Evolutionary conservation across 2,797 vertebrate genomes (phyloP).

Genomic region (Arremon brunneinucha): DNA sequence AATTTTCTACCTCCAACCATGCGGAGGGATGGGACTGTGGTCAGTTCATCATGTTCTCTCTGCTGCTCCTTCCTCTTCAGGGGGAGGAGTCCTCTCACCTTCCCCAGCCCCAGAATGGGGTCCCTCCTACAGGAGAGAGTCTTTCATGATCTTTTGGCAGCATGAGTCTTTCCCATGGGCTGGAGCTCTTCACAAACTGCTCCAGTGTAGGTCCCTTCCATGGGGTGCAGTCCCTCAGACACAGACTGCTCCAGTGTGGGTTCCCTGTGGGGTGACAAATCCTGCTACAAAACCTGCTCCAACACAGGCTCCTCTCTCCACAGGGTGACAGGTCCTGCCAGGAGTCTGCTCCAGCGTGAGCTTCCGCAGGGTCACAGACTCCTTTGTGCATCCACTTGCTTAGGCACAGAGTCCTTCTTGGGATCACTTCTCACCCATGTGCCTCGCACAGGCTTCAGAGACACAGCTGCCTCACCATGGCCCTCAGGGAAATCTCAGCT

Average conservation of each 20-base stretch:
- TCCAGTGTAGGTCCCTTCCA: not conserved
- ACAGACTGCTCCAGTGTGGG: not conserved
- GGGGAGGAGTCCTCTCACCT: not conserved
- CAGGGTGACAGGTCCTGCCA: not conserved
- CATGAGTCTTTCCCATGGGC: not conserved
- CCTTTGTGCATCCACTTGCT: not conserved
- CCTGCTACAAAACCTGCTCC: not conserved
- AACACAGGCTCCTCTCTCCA: fast-evolving
- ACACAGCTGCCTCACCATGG: not conserved
- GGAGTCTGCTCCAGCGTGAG: fast-evolving
- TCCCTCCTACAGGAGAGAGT: not conserved
- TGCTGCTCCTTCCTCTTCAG: not conserved
- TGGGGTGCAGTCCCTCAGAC: not conserved
- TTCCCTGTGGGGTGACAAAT: not conserved
- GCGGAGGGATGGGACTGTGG: too few relatives aligned
- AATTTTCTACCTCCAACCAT: not conserved
- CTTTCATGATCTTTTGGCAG: not conserved
- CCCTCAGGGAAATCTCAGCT: not conserved
- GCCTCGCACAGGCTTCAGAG: not conserved
- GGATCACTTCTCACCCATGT: not conserved
- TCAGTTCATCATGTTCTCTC: not conserved
- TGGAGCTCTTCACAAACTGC: not conserved
- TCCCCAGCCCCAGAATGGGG: not conserved
- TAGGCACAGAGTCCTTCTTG: not conserved
- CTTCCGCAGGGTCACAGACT: not conserved